These are phyloP conservation scores for Betta splendens DNA, from an alignment of 2,797 vertebrate species.

Conservation along the genomic window DNA sequence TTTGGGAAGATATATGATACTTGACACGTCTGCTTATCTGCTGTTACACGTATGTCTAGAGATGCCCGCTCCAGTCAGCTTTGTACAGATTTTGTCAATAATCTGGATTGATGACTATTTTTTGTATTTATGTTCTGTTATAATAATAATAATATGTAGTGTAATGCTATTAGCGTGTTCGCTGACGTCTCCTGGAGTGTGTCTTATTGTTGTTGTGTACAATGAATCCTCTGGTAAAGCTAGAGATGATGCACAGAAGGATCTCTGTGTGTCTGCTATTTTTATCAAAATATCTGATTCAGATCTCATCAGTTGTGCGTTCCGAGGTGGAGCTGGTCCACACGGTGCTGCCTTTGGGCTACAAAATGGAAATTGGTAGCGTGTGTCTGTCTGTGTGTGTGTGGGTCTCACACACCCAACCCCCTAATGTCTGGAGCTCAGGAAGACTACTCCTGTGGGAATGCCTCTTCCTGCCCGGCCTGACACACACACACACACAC, in stretches of 20 bases:
- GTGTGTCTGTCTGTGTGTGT: conserved; percentile 35
- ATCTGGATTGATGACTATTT: background rate
- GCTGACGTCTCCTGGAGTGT: background rate
- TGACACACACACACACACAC: conserved; percentile 24
- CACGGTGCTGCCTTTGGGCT: conserved; percentile 50
- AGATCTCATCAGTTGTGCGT: conserved; percentile 34
- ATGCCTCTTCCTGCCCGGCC: conserved; percentile 68
- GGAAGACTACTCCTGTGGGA: conserved; percentile 71
- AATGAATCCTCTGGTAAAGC: background rate
- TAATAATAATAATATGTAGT: too few relatives aligned
- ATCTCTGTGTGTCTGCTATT: conserved; percentile 11
- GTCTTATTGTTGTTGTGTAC: background rate
- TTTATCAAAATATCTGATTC: conserved; percentile 43
- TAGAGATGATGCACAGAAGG: background rate
- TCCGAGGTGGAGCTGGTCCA: conserved; percentile 44
- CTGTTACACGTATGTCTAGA: background rate
- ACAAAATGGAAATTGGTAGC: conserved; percentile 59
- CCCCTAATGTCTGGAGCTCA: conserved; percentile 71
- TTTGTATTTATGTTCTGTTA: too few relatives aligned
- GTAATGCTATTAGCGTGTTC: too few relatives aligned
- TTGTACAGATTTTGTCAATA: background rate
- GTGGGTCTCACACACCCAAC: conserved; percentile 54
- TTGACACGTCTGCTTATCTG: conserved; percentile 3
- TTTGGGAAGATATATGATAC: conserved; percentile 19
- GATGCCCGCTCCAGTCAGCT: background rate